These are phyloP conservation scores for Elephas maximus DNA, from an alignment of 2,113 vertebrate species.

Conservation along the genomic window DNA sequence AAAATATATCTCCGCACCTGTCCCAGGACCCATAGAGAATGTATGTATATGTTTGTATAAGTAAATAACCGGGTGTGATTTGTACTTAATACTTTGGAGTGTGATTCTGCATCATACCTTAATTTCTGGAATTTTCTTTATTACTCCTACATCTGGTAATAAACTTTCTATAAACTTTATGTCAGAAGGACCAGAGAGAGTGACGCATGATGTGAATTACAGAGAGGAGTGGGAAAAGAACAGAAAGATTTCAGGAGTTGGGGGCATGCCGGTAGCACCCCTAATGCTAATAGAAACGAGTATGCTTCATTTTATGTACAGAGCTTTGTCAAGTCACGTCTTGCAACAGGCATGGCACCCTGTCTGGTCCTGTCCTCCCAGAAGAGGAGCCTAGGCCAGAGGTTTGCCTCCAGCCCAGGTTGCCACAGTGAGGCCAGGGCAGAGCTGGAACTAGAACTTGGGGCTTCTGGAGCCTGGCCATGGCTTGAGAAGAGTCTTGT, in stretches of 20 bases:
- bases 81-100: background rate
- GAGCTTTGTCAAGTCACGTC: background rate
- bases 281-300: background rate
- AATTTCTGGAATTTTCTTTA: slow-evolving; percentile 13
- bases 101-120: background rate
- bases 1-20: background rate
- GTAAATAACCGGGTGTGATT: background rate
- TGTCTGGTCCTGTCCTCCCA: background rate
- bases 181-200: slow-evolving; percentile 43
- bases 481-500: background rate
- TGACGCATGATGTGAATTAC: background rate
- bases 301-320: background rate
- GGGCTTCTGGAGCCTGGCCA: background rate
- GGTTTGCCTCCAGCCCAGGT: background rate
- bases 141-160: slow-evolving; percentile 16
- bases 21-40: background rate
- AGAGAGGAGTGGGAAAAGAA: background rate
- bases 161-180: slow-evolving; percentile 17
- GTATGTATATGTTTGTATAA: background rate
- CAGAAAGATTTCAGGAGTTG: background rate
- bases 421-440: background rate
- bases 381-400: background rate
- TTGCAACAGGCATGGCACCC: background rate
- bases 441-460: background rate
- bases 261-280: background rate